Conservation (phyloP, 2,888 invertebrate species). For the Cephus sareptanus region DNA sequence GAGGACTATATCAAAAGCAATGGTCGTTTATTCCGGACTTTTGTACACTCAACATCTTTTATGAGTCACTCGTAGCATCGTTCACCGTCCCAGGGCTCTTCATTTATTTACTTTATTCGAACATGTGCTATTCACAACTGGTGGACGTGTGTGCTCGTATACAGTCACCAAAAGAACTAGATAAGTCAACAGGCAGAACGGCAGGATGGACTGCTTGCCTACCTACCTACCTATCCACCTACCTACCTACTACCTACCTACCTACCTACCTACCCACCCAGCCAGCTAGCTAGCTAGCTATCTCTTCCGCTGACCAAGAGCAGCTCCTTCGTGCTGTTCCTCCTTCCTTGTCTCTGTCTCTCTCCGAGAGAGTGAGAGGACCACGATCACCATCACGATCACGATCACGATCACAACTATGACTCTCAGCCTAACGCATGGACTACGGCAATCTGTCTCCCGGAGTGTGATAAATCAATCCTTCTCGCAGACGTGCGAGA, state of each 20-base stretch:
- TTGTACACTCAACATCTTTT: not conserved
- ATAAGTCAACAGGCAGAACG: not conserved
- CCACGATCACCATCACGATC: not conserved
- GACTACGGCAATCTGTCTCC: constrained; percentile 57
- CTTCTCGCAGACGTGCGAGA: constrained; percentile 52
- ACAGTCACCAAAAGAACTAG: not conserved
- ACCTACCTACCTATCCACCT: not conserved
- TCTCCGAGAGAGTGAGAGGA: not conserved
- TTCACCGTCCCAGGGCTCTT: not conserved
- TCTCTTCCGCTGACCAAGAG: not conserved
- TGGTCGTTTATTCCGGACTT: not conserved
- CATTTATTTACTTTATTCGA: not conserved
- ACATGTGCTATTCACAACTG: not conserved
- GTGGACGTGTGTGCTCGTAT: not conserved
- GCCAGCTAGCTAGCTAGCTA: not conserved
- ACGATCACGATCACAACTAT: constrained; percentile 12
- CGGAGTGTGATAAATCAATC: constrained; percentile 62
- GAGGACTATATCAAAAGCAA: not conserved
- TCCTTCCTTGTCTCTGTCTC: not conserved
- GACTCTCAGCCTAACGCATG: constrained; percentile 16
- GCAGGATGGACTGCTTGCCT: not conserved
- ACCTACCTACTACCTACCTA: not conserved
- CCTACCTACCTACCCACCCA: not conserved
- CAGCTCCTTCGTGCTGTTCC: not conserved
- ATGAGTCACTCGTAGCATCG: not conserved